Evolutionary conservation across 2,888 invertebrate genomes (phyloP).

Genomic region (Pandemis cinnamomeana): DNA sequence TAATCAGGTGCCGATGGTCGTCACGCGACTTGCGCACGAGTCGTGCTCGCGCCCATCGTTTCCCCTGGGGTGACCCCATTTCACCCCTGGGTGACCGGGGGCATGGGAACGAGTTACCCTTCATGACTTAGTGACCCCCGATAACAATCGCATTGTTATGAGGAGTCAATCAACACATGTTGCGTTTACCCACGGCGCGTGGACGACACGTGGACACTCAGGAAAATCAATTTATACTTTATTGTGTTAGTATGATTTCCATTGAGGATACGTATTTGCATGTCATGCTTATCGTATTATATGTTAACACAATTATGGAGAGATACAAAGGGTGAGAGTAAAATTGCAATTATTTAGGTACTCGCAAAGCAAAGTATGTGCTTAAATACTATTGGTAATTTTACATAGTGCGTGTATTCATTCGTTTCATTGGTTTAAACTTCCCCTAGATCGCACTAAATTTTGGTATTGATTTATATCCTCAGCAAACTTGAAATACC

Average conservation of each 20-base stretch:
- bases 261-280: constrained; percentile 35
- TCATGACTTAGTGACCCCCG: constrained; percentile 75
- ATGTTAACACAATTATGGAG: not conserved
- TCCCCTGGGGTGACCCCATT: constrained; percentile 34
- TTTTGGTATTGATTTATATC: not conserved
- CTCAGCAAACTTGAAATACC: not conserved
- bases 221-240: constrained; percentile 30
- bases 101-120: constrained; percentile 49
- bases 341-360: not conserved
- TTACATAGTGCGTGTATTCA: not conserved
- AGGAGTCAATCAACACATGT: constrained; percentile 61
- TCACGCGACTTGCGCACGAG: constrained; percentile 64
- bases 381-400: not conserved
- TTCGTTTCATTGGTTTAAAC: not conserved
- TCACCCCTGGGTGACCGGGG: constrained; percentile 29
- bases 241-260: constrained; percentile 28
- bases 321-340: not conserved
- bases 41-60: constrained; percentile 50
- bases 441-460: not conserved
- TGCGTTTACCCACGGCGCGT: constrained; percentile 58
- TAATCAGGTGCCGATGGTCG: constrained; percentile 51
- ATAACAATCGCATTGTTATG: constrained; percentile 74
- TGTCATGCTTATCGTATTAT: constrained; percentile 12
- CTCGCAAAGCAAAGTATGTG: too few species aligned
- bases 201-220: constrained; percentile 73